These are phyloP conservation scores for Synergus laeviventris DNA, from an alignment of 2,888 invertebrate species.

Conservation along the genomic window DNA sequence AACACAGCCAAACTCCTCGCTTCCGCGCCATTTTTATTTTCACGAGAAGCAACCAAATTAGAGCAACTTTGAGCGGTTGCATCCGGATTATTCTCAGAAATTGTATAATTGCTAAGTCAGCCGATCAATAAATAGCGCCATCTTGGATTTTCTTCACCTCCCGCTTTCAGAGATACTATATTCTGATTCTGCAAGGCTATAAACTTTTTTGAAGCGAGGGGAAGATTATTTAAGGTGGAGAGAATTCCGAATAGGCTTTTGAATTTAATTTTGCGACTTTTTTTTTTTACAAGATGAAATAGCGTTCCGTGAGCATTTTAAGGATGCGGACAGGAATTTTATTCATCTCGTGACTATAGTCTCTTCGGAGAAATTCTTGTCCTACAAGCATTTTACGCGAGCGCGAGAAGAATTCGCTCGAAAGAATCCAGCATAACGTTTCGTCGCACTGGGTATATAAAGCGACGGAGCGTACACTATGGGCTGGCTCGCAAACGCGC, in stretches of 20 bases:
- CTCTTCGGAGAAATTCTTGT: conserved; percentile 26
- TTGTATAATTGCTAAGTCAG: not conserved
- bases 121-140: conserved; percentile 16
- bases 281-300: not conserved
- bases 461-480: conserved; percentile 68
- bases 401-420: conserved; percentile 41
- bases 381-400: conserved; percentile 37
- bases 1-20: conserved; percentile 44
- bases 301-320: not conserved
- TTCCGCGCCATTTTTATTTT: conserved; percentile 57
- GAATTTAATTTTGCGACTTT: too few relatives aligned
- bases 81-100: too few relatives aligned
- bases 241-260: not conserved
- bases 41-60: conserved; percentile 51
- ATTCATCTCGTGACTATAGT: conserved; percentile 7
- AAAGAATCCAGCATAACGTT: conserved; percentile 61
- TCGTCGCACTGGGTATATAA: conserved; percentile 68
- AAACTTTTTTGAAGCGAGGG: not conserved
- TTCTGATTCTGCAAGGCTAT: too few relatives aligned
- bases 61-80: conserved; percentile 46
- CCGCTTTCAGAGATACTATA: conserved; percentile 41
- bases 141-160: conserved; percentile 44
- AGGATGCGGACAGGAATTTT: not conserved
- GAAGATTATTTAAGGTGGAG: not conserved
- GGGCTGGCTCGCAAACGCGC: conserved; percentile 61